These are phyloP conservation scores for Periparus ater DNA, from an alignment of 2,797 vertebrate genomes.

Conservation along the genomic window DNA sequence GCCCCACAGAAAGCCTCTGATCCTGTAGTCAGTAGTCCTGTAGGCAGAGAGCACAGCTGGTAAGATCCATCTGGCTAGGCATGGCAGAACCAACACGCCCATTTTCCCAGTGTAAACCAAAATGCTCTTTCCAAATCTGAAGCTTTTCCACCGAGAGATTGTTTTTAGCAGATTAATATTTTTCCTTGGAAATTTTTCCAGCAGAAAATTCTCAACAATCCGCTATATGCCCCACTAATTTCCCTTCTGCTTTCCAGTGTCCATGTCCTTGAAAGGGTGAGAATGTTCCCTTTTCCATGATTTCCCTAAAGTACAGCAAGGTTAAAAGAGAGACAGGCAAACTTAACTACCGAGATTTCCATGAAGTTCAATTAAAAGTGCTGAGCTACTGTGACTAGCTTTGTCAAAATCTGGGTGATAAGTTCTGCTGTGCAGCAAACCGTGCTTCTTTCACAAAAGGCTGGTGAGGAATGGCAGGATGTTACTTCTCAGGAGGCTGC, in stretches of 20 bases:
- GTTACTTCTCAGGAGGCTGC: background rate
- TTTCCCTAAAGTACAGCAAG: background rate
- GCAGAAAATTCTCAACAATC: background rate
- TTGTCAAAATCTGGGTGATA: slow-evolving; percentile 28
- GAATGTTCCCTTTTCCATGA: background rate
- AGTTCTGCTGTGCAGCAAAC: background rate
- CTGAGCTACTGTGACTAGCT: slow-evolving; percentile 33
- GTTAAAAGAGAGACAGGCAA: slow-evolving; percentile 32
- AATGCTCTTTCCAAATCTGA: background rate
- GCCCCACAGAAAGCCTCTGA: background rate
- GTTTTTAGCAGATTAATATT: background rate
- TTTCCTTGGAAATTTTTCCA: background rate
- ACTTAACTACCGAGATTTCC: slow-evolving; percentile 10
- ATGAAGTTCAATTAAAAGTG: slow-evolving; percentile 28
- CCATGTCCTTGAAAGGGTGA: background rate
- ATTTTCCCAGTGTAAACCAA: background rate
- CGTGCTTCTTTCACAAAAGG: accelerated
- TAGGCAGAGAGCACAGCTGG: background rate
- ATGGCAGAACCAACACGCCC: background rate
- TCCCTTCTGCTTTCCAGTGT: background rate
- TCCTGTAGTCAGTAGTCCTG: background rate
- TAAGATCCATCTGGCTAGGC: background rate
- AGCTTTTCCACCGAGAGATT: background rate
- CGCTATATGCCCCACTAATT: background rate
- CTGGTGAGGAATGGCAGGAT: background rate